Evolutionary conservation across 2,797 vertebrate genomes (phyloP).

Genomic region (Tarsius wallacei): DNA sequence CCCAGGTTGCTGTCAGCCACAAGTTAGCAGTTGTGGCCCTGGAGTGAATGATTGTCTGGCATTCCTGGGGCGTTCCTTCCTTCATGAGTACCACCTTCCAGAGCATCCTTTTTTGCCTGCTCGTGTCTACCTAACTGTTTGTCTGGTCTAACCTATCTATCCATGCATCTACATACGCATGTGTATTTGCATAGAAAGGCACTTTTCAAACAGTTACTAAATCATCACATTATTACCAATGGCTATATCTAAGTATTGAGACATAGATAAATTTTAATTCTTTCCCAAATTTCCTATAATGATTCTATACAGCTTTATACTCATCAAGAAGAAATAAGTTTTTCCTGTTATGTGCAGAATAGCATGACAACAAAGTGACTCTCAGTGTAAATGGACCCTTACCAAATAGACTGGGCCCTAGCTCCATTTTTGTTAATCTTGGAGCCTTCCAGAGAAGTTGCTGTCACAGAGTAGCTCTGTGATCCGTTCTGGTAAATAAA

Average conservation of each 20-base stretch:
- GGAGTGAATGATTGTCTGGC: too few species aligned
- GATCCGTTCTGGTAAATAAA: too few species aligned
- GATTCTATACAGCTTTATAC: background rate
- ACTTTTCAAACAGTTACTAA: background rate
- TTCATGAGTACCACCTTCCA: too few species aligned
- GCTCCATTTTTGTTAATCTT: fast-evolving
- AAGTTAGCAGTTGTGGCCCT: too few species aligned
- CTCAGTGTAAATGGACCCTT: fast-evolving
- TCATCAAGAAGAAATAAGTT: background rate
- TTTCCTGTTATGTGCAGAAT: background rate
- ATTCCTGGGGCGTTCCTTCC: too few species aligned
- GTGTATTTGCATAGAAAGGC: background rate
- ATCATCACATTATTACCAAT: background rate
- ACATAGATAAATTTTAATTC: background rate
- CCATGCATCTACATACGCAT: background rate
- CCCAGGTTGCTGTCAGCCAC: too few species aligned
- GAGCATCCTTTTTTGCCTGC: too few species aligned
- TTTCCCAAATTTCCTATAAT: background rate
- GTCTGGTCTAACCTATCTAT: background rate
- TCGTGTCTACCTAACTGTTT: too few species aligned
- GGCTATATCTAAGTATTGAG: background rate
- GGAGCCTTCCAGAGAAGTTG: fast-evolving
- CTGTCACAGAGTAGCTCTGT: background rate
- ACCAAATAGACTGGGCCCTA: background rate
- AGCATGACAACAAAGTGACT: background rate